These are phyloP conservation scores for Todiramphus saurophagus DNA, from an alignment of 2,113 vertebrate genomes.

Conservation along the genomic window DNA sequence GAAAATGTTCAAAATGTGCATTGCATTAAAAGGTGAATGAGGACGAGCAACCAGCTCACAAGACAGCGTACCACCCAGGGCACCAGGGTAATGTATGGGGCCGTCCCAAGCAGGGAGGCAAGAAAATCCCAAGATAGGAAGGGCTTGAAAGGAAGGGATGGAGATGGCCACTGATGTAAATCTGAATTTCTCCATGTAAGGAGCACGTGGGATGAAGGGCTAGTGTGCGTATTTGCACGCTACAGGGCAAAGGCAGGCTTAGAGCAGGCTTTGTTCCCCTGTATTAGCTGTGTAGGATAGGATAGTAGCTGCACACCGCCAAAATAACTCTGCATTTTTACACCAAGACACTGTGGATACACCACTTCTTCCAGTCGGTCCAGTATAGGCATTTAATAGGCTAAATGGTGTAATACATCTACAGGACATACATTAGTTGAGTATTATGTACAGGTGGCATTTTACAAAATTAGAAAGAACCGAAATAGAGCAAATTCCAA, in stretches of 20 bases:
- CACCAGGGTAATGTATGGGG: too few relatives aligned
- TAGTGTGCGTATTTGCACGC: not conserved
- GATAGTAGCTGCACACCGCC: not conserved
- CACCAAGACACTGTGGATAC: not conserved
- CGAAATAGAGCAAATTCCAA: conserved; percentile 68
- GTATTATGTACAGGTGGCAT: conserved; percentile 67
- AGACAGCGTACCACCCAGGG: not conserved
- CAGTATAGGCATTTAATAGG: conserved; percentile 70
- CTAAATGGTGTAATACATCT: conserved; percentile 66
- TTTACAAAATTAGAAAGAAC: conserved; percentile 70
- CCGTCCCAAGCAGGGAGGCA: not conserved
- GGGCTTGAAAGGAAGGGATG: rapidly evolving
- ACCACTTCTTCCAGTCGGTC: not conserved
- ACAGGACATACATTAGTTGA: conserved; percentile 55
- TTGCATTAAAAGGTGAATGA: not conserved
- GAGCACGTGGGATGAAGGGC: not conserved
- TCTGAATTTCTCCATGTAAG: not conserved
- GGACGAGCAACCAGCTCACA: not conserved
- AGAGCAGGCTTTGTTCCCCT: rapidly evolving
- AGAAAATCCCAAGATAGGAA: not conserved
- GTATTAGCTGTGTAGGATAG: not conserved
- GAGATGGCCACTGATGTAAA: not conserved
- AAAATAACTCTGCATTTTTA: not conserved
- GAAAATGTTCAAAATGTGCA: conserved; percentile 20
- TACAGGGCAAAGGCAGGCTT: not conserved